Conservation (phyloP, 2,113 vertebrate genomes). For the Gallinago paraguaiae region DNA sequence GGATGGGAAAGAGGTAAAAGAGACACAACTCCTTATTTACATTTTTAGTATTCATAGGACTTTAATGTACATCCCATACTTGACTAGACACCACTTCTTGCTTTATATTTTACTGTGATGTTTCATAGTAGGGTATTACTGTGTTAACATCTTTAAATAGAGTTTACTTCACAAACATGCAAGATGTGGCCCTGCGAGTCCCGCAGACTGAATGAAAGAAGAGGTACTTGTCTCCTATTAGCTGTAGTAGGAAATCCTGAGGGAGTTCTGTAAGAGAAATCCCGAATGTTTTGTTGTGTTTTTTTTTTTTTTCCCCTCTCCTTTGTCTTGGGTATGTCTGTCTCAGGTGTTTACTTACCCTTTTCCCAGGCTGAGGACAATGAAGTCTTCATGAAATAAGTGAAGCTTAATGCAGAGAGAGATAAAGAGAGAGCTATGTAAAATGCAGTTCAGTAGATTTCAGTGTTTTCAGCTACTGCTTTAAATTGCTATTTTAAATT, state of each 20-base stretch:
- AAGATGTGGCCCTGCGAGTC: background rate
- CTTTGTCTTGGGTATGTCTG: background rate
- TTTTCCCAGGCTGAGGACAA: slow-evolving; percentile 13
- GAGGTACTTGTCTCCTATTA: background rate
- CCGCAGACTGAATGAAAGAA: background rate
- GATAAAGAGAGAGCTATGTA: background rate
- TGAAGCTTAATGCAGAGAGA: slow-evolving; percentile 1
- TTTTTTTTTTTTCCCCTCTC: background rate
- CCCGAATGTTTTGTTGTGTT: background rate
- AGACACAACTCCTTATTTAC: background rate
- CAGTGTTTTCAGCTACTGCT: slow-evolving; percentile 47
- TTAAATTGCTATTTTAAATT: slow-evolving; percentile 76
- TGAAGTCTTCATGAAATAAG: slow-evolving; percentile 18
- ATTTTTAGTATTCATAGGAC: background rate
- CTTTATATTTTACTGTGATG: background rate
- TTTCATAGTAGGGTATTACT: background rate
- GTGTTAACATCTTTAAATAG: background rate
- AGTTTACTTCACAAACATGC: background rate
- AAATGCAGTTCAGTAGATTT: slow-evolving; percentile 14
- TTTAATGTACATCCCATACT: background rate
- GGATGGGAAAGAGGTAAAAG: background rate
- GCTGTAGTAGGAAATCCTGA: background rate
- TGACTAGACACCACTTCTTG: background rate
- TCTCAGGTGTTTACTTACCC: background rate
- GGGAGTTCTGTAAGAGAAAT: background rate